These are phyloP conservation scores for Triplophysa yarkandensis DNA, from an alignment of 2,797 vertebrate genomes.

Conservation along the genomic window DNA sequence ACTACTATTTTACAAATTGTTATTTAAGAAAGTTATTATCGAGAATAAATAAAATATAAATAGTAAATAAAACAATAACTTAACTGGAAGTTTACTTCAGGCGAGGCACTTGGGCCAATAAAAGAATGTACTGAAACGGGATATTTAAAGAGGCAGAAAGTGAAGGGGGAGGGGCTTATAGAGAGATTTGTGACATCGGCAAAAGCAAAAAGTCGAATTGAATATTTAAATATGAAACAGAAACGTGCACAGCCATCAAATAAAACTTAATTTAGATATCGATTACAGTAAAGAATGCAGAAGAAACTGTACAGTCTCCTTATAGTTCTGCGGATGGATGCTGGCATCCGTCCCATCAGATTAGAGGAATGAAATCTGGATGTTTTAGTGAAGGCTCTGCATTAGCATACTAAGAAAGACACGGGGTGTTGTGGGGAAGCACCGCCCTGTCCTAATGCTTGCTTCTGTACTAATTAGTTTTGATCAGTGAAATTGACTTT, in stretches of 20 bases:
- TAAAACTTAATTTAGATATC: neutral
- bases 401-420: slow-evolving; percentile 36
- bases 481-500: slow-evolving; percentile 54
- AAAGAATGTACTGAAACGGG: too few relatives aligned
- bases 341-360: slow-evolving; percentile 37
- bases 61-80: too few relatives aligned
- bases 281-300: neutral
- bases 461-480: slow-evolving; percentile 50
- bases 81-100: too few relatives aligned
- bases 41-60: too few relatives aligned
- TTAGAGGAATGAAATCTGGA: slow-evolving; percentile 28
- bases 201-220: neutral
- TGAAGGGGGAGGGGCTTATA: neutral
- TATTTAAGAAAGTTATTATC: too few relatives aligned
- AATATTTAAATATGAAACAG: too few relatives aligned
- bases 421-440: slow-evolving; percentile 12
- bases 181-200: neutral
- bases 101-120: too few relatives aligned
- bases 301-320: neutral
- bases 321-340: slow-evolving; percentile 10
- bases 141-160: neutral
- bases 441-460: slow-evolving; percentile 20
- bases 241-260: neutral
- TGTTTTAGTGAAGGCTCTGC: slow-evolving; percentile 9
- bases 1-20: too few relatives aligned